phyloP scores from a whole-genome alignment of 1,140 invertebrate species.

The Drosophila equinoxialis region DNA sequence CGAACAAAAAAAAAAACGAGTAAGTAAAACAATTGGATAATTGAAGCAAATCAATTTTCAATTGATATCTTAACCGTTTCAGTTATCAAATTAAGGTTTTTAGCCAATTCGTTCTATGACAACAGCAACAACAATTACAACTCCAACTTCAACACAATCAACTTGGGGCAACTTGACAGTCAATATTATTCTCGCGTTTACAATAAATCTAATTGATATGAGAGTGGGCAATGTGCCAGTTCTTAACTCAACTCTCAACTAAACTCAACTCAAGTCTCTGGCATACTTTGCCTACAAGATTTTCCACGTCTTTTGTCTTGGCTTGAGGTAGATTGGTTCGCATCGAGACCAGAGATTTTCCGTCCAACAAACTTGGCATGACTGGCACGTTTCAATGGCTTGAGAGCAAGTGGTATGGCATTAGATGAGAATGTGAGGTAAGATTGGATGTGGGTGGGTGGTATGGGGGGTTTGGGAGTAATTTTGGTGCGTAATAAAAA shows the following conservation, averaged over 20 bases:
- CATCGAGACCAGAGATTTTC: not conserved
- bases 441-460: too few species aligned
- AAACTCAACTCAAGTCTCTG: too few species aligned
- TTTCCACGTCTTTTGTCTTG: not conserved
- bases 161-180: not conserved
- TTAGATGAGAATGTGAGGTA: too few species aligned
- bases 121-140: too few species aligned
- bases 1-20: too few species aligned
- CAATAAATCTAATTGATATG: constrained; percentile 39
- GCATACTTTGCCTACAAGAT: not conserved
- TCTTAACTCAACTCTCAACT: too few species aligned
- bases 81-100: too few species aligned
- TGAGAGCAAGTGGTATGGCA: too few species aligned
- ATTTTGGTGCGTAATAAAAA: constrained; percentile 21
- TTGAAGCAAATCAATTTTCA: constrained; percentile 3
- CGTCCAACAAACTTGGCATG: constrained; percentile 2
- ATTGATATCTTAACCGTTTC: too few species aligned
- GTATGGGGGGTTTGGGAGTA: not conserved
- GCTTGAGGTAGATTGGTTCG: not conserved
- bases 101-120: too few species aligned
- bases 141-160: too few species aligned
- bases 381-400: constrained; percentile 18
- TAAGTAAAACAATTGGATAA: too few species aligned
- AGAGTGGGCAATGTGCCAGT: not conserved
- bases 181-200: constrained; percentile 18